Evolutionary conservation across 2,113 vertebrate species (phyloP), one percentile per base, ranked within the genome.

Genomic region (Chaenogobius annularis): DNA sequence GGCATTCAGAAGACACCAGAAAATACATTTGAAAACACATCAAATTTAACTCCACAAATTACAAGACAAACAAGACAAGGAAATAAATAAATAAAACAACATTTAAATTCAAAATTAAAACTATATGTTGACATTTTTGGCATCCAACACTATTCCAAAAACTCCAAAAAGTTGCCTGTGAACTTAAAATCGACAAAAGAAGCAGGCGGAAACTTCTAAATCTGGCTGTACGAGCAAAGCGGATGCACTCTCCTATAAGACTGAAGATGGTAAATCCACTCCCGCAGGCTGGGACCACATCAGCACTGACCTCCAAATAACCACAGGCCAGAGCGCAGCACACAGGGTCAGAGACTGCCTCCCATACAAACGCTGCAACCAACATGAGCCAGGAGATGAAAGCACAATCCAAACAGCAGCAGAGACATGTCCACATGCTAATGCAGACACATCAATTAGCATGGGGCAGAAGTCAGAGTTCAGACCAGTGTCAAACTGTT

Each of bases 251-350:
- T 83, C 55, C 73, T 68, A 79, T 87, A 72, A 70, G 78, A 73
- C 85, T 50, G 83, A 79, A 79, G 82, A 88, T 70, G 78, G 77
- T 89, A 88, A 87, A 91, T 91, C 83, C 87, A 90, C 89, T 91
- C 83, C 86, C 50, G 70, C 75, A 83, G 77, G 84, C 88, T 69
- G 74, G 73, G 87, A 84, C 81, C 84, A 84, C 87, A 90, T 90
- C 85, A 90, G 74, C 80, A 55, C 85, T 90, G 90, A 92, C 89
- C 90, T 90, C 84, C 77, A 83, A 83, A 85, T 81, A 83, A 84
- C 88, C 85, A 89, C 77, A 87, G 90, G 86, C 85, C 89, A 90
- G 74, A 87, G 80, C 73, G 65, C 78, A 79, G 83, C 76, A 61
- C 85, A 82, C 74, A 63, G 85, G 84, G 87, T 86, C 87, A 87